Conservation (phyloP, 2,113 vertebrate genomes). For the Ammodytes dubius region DNA sequence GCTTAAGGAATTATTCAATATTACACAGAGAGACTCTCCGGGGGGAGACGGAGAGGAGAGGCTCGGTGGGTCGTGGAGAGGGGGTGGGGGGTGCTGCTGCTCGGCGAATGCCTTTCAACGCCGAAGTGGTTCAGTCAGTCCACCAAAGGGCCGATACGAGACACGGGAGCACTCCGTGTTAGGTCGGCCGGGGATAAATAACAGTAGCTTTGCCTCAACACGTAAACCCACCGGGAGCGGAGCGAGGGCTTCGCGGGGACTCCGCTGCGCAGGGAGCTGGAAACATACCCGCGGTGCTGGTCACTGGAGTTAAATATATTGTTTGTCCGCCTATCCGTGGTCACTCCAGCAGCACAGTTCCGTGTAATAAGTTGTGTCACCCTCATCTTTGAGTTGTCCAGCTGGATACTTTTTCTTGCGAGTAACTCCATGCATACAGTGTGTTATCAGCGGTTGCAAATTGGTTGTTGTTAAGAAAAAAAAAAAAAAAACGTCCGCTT, state of each 20-base stretch:
- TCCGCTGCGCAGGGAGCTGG: constrained; percentile 79
- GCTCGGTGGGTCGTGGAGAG: constrained; percentile 76
- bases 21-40: constrained; percentile 23
- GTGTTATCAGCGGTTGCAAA: constrained; percentile 30
- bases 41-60: constrained; percentile 61
- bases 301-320: constrained; percentile 71
- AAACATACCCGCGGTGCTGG: constrained; percentile 59
- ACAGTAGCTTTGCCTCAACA: constrained; percentile 76
- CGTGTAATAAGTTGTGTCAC: constrained; percentile 67
- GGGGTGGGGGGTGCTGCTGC: constrained; percentile 75
- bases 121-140: constrained; percentile 66
- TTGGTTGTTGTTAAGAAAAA: constrained; percentile 22
- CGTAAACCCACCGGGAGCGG: constrained; percentile 68
- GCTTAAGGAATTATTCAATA: constrained; percentile 76
- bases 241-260: constrained; percentile 69
- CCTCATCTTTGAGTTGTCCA: constrained; percentile 45
- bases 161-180: constrained; percentile 68
- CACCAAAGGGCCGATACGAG: constrained; percentile 71
- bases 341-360: constrained; percentile 54
- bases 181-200: constrained; percentile 76
- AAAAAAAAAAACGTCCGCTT: constrained; percentile 39
- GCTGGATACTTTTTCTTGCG: constrained; percentile 53
- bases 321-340: constrained; percentile 46
- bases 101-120: constrained; percentile 68
- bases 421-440: constrained; percentile 57